Evolutionary conservation across 2,113 vertebrate species (phyloP), one percentile per base, ranked within the genome.

Genomic region (Chascanopsetta lugubris): DNA sequence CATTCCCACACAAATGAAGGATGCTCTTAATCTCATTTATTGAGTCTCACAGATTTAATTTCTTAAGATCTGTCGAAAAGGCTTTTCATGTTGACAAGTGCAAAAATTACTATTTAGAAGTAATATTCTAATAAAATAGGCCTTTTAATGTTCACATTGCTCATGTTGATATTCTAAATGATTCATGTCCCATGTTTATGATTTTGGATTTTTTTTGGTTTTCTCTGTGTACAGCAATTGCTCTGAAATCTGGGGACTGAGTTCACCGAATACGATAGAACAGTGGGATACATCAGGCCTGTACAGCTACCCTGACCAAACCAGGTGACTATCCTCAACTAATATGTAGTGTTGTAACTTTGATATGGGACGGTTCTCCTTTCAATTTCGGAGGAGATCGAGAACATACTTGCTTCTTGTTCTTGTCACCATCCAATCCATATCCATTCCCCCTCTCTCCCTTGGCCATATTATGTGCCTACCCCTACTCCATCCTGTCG

Each of bases 171-270:
- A 78, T 56, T 84, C 78, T 81, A 72, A 86, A 85, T 80, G 75
- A 82, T 68, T 56, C 75, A 77, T 79, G 77, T 73, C 70, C 75
- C 67, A 82, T 82, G 72, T 76, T 87, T 75, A 73, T 85, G 50
- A 71, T 83, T 83, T 74, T 77, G 46, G 75, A 12, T 85, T 78
- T 83, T 54, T 83, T 79, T 78, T 88, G 77, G 50, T 82, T 85
- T 83, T 96, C 94, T 96, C 83, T 90, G 93, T 96, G 92, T 94
- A 95, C 97, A 99, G 97, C 97, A 98, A 96, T 97, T 99, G 97
- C 92, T 96, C 97, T 95, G 97, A 99, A 96, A 97, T 99, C 94
- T 99, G 97, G 96, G 97, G 97, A 95, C 96, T 98, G 96, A 98
- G 95, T 96, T 93, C 96, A 95, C 93, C 97, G 95, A 97, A 98